Base-by-base conservation (phyloP, 1,140 invertebrate species). In the Caenorhabditis latens region DNA sequence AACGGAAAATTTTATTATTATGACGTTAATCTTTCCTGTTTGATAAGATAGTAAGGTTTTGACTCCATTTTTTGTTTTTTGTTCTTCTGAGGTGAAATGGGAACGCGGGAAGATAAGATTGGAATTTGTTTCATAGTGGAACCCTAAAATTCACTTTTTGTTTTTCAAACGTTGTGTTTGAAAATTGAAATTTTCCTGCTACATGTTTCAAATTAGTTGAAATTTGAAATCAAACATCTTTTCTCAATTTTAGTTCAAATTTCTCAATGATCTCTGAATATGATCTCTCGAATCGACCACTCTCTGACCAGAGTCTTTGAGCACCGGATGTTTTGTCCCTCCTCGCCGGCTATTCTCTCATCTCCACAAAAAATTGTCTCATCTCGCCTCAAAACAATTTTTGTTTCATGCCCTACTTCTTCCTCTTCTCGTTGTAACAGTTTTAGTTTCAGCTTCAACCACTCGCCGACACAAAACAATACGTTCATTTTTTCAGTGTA, bases 401-500 rank as follows among this genome's bases (percentile, higher is more conserved):
- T 13, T 32, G 8, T 40, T 42, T 40, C 24, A 7, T n/a, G 4
- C 3, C 71, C 46, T 43, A 4, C n/a, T 65, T 71, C 46, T 71
- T 71, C 2, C 2, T 40, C 32, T 16, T 46, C 11, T 13, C 65
- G 65, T 48, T 79, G 71, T 79, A 79, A 79, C 71, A 79, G 71
- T 48, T 50, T 79, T 79, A 53, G 46, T 79, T 79, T 79, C 46
- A 79, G 71, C 32, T 32, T 50, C 71, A 53, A 16, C 50, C 32
- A 32, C 65, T 40, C 65, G 21, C 65, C 65, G 46, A 24, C 61
- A 63, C 61, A 71, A 71, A 43, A 71, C 65, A 71, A 71, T 71
- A 71, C 46, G 71, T 79, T 79, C 43, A 79, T 24, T 79, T 79
- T 79, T 79, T 79, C 50, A 9, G 71, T 50, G 71, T 48, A 79